Conservation (phyloP, 1,140 invertebrate species). For the Rhyacophila brunnea region DNA sequence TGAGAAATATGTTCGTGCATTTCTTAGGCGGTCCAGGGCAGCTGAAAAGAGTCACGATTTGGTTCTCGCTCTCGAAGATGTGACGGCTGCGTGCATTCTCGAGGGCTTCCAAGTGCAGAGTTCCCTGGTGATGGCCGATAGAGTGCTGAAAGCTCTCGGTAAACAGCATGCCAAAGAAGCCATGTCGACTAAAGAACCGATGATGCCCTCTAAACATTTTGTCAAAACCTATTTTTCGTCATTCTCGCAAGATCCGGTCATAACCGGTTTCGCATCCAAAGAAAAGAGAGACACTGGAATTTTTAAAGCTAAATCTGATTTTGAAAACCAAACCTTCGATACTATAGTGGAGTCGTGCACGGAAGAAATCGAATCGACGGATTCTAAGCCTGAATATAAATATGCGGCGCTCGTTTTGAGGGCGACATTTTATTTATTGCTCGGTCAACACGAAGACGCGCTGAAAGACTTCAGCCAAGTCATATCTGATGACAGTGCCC, state of each 20-base stretch:
- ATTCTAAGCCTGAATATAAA: conserved; percentile 44
- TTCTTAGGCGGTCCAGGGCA: conserved; percentile 79
- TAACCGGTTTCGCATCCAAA: neutral
- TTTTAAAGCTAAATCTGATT: conserved; percentile 62
- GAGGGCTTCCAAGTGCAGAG: conserved; percentile 83
- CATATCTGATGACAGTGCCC: conserved; percentile 59
- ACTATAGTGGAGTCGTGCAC: conserved; percentile 76
- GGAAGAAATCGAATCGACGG: conserved; percentile 68
- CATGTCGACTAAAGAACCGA: conserved; percentile 64
- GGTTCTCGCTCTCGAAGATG: conserved; percentile 82
- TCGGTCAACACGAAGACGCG: conserved; percentile 69
- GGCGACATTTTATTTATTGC: conserved; percentile 79
- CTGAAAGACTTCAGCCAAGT: conserved; percentile 68
- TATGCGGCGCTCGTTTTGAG: conserved; percentile 72
- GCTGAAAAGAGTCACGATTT: conserved; percentile 77
- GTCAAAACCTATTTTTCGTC: conserved; percentile 82
- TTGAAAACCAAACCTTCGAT: conserved; percentile 73
- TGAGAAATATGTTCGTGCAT: conserved; percentile 86
- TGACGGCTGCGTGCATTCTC: conserved; percentile 87
- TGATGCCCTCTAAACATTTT: conserved; percentile 80
- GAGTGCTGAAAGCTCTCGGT: conserved; percentile 78
- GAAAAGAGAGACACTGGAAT: conserved; percentile 53
- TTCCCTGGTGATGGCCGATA: conserved; percentile 78
- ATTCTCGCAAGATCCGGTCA: conserved; percentile 80
- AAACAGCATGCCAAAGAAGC: conserved; percentile 70